Evolutionary conservation across 2,888 invertebrate genomes (phyloP), one percentile per base, ranked within the genome.

Genomic region (Adineta ricciae): DNA sequence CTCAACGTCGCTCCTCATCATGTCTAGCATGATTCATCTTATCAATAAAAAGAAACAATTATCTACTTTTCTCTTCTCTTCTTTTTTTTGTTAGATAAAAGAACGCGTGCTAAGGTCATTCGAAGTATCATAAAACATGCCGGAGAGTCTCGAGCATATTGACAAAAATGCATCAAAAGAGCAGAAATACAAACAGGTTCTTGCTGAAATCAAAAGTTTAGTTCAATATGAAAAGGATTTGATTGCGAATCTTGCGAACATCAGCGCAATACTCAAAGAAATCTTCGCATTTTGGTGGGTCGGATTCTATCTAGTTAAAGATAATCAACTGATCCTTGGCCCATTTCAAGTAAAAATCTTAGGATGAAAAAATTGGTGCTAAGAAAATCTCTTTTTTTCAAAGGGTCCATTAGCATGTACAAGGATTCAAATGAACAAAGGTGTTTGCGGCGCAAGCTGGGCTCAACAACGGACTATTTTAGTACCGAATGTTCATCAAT

Each of bases 371-470:
- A 46, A 46, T 46, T 11, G 5, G 8, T 46, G n/a, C n/a, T n/a
- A 52, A 21, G 38, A 21, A 14, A 73, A 38, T 41, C 19, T 1
- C 32, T 49, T 27, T 14, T 49, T 14, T 38, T 41, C 41, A 0
- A 56, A 85, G 85, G 85, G 85, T 73, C 85, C 85, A 24, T 56
- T 85, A 36, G 85, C 85, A 21, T 85, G 85, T 49, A 84, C 85
- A 2, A 85, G 85, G 73, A 85, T 85, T 38, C 73, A 84, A 38
- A 73, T 27, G 14, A 83, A 73, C 21, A 72, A 83, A 85, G 85
- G 85, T 11, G 85, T 85, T 56, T 85, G 85, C 41, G 85, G 85
- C 32, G 21, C 85, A 52, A 82, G 54, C 24, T 85, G 85, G 85
- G 54, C 21, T 73, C 41, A 78, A 56, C 41, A 21, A 38, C n/a